Evolutionary conservation across 2,888 invertebrate genomes (phyloP).

Genomic region (Dromius quadrimaculatus): DNA sequence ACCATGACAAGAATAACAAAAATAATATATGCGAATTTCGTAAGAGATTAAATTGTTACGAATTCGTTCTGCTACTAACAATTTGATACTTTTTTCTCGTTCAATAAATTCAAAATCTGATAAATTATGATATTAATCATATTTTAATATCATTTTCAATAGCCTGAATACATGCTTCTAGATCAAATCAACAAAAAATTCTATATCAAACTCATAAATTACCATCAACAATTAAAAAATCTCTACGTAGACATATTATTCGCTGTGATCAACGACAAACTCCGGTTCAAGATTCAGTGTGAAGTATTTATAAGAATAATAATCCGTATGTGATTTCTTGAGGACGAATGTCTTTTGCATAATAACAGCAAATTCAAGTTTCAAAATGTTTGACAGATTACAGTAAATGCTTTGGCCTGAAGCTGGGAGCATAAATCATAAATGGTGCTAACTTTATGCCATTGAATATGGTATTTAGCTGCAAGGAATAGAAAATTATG

Average conservation of each 20-base stretch:
- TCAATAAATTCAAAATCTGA: constrained; percentile 9
- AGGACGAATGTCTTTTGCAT: not conserved
- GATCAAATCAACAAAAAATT: not conserved
- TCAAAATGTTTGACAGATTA: not conserved
- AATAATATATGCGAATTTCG: too few species aligned
- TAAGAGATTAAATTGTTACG: too few species aligned
- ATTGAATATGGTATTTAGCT: not conserved
- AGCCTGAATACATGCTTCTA: not conserved
- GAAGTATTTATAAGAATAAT: not conserved
- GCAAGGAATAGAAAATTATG: not conserved
- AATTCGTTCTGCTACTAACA: constrained; percentile 1
- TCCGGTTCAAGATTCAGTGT: not conserved
- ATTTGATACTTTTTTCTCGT: not conserved
- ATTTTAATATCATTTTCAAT: not conserved
- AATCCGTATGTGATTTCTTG: not conserved
- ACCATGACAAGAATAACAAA: too few species aligned
- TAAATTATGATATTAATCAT: constrained; percentile 1
- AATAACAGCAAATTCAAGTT: not conserved
- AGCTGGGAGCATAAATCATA: not conserved
- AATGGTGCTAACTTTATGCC: not conserved
- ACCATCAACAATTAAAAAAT: not conserved
- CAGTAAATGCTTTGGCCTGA: not conserved
- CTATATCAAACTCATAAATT: not conserved
- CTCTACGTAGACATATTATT: not conserved
- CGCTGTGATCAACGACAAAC: constrained; percentile 1